Evolutionary conservation across 2,888 invertebrate species (phyloP), one percentile per base, ranked within the genome.

Genomic region (Masnerella sp.): DNA sequence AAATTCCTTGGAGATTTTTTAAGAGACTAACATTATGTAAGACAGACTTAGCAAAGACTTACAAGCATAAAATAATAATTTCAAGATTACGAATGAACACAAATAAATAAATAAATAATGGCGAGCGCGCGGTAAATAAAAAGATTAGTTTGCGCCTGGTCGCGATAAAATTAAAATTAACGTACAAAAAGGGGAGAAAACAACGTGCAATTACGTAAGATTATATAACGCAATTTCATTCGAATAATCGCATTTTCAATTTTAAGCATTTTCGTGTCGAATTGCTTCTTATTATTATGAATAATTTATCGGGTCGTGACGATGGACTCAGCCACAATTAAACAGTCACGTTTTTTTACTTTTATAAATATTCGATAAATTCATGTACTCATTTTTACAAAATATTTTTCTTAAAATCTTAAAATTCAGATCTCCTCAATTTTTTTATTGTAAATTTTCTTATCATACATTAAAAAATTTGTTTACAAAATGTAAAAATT

Each of bases 301-400:
- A 61, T 69, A 69, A 69, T 69, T 69, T 61, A 69, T 69, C 47
- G 17, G 61, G 58, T 64, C 70, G 56, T 64, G 71, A 64, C 71
- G 64, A 40, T 30, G 58, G 32, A 71, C 51, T 61, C 65, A 70
- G n/a, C n/a, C 59, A 74, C 70, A 69, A 65, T 54, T 52, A 59
- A 47, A 62, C 59, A 74, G 69, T 74, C 69, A 56, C 51, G 45
- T 78, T 80, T 76, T 81, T n/a, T n/a, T n/a, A n/a, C n/a, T n/a
- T n/a, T n/a, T n/a, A n/a, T n/a, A n/a, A n/a, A n/a, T n/a, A n/a
- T n/a, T n/a, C n/a, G n/a, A n/a, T n/a, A n/a, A n/a, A n/a, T n/a
- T n/a, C n/a, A n/a, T n/a, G n/a, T n/a, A n/a, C n/a, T n/a, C n/a
- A n/a, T n/a, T n/a, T n/a, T n/a, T n/a, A n/a, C n/a, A n/a, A n/a